phyloP scores from a whole-genome alignment of 2,797 vertebrate species.

The Myotis planiceps region DNA sequence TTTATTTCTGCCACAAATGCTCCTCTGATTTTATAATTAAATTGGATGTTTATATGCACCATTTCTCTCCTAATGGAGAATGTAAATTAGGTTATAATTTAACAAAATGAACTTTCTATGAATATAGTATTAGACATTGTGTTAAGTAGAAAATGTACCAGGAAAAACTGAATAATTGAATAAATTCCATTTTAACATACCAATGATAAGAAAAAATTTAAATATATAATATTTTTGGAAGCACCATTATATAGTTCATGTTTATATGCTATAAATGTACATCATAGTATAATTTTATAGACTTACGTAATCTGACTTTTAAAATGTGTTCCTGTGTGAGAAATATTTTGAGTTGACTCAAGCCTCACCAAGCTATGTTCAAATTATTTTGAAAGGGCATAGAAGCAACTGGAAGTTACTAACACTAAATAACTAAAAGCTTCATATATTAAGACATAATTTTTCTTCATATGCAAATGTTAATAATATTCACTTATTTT shows the following conservation, averaged over 20 bases:
- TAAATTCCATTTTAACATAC: slow-evolving; percentile 31
- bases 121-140: neutral
- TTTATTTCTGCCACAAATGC: slow-evolving; percentile 36
- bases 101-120: slow-evolving; percentile 30
- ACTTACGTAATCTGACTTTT: neutral
- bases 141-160: slow-evolving; percentile 20
- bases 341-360: neutral
- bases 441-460: neutral
- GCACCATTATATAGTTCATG: neutral
- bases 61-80: slow-evolving; percentile 21
- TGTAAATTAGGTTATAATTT: slow-evolving; percentile 51
- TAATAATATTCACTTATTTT: neutral
- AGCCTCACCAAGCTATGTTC: neutral
- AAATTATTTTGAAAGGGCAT: neutral
- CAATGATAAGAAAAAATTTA: slow-evolving; percentile 40
- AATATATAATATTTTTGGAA: slow-evolving; percentile 18
- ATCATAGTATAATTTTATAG: neutral
- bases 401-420: neutral
- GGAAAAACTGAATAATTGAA: slow-evolving; percentile 8
- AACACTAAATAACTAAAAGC: neutral
- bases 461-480: neutral
- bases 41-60: neutral
- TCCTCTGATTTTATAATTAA: slow-evolving; percentile 47
- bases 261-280: neutral
- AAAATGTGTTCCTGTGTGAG: neutral